Evolutionary conservation across 1,140 invertebrate genomes (phyloP).

Genomic region (Drosophila punjabiensis): DNA sequence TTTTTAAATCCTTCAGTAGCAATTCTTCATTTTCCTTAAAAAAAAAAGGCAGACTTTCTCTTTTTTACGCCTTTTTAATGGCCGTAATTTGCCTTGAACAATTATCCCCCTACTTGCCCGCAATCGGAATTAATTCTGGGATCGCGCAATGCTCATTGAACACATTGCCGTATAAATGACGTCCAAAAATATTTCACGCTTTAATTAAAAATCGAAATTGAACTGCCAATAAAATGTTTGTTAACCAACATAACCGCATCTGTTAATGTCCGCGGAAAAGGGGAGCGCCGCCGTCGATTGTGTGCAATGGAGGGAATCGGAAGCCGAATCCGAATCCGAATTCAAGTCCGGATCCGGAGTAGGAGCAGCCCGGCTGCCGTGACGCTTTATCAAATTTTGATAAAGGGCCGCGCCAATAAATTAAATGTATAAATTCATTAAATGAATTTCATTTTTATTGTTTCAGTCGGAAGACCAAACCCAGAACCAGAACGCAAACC

Average conservation of each 20-base stretch:
- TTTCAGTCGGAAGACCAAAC: slow-evolving; percentile 45
- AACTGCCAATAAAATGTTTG: slow-evolving; percentile 78
- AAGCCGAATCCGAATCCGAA: background rate
- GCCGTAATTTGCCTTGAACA: slow-evolving; percentile 6
- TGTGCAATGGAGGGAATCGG: slow-evolving; percentile 70
- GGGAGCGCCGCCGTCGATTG: slow-evolving; percentile 55
- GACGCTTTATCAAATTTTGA: slow-evolving; percentile 77
- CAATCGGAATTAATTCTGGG: slow-evolving; percentile 30
- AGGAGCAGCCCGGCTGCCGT: slow-evolving; percentile 23
- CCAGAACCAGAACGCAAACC: slow-evolving; percentile 6
- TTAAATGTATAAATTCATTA: slow-evolving; percentile 84
- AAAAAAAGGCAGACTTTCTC: background rate
- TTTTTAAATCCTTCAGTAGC: background rate
- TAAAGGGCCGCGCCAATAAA: slow-evolving; percentile 79
- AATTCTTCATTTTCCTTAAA: background rate
- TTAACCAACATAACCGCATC: slow-evolving; percentile 81
- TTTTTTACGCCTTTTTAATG: slow-evolving; percentile 12
- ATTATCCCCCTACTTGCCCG: background rate
- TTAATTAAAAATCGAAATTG: slow-evolving; percentile 82
- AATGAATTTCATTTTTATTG: slow-evolving; percentile 81
- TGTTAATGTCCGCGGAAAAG: slow-evolving; percentile 68
- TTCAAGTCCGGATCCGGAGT: background rate
- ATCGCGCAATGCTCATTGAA: slow-evolving; percentile 19
- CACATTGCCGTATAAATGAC: slow-evolving; percentile 33
- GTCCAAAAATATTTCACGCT: slow-evolving; percentile 71